Evolutionary conservation across 2,797 vertebrate genomes (phyloP), one percentile per base, ranked within the genome.

Genomic region (Loris lydekkerianus): DNA sequence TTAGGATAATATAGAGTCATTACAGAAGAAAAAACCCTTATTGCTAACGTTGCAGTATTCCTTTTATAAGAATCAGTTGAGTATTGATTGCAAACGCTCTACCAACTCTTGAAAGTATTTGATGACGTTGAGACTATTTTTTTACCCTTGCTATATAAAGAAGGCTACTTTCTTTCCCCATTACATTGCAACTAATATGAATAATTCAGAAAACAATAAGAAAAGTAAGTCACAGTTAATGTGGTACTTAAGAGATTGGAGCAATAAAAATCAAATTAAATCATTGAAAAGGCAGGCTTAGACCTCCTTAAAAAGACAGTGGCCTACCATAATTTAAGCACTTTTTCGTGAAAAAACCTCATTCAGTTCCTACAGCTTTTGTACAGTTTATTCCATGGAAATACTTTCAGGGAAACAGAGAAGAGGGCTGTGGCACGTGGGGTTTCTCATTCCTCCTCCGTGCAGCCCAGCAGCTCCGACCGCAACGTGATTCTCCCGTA

Each of bases 401-500:
- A 98, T 98, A 98, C 97, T 98, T 96, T 96, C 96, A 95, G 97
- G 97, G 93, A 97, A 72, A 76, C 25, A 13, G 31, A 95, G 89
- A 97, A 89, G 87, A 94, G 95, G 86, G 97, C 91, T 91, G 94
- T 94, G 85, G 83, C 61, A 34, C 0, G 31, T 43, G 76, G 56
- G 46, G 13, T 18, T 23, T 15, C 95, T 99, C 98, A 99, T 97
- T 99, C 99, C 97, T 99, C 99, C 80, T 99, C 99, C 58, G 99
- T 98, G 98, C 99, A 99, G 97, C 99, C 99, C 81, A 99, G 99
- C 95, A 99, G 98, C 98, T 99, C 99, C 10, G 98, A 99, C 82
- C 99, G 98, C 99, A 99, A 99, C 56, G 99, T 99, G 99, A 99
- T 99, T 97, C 99, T 98, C 92, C 99, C 99, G 0, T 99, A 99